Base-by-base conservation (phyloP, 2,888 invertebrate species). In the Lysandra coridon region DNA sequence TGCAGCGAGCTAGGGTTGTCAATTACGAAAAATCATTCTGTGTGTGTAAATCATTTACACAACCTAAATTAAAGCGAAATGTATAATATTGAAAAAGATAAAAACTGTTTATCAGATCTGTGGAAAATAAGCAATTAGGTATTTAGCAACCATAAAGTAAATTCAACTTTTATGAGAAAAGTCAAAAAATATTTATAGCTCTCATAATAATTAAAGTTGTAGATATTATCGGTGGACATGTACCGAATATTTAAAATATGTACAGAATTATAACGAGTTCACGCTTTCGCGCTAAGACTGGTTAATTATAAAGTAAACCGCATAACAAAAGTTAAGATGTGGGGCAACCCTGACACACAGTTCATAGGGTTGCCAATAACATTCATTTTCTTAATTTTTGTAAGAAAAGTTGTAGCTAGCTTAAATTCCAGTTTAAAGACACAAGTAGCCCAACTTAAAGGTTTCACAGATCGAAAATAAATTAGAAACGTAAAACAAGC, bases 1-100 rank as follows among this genome's bases (percentile, higher is more conserved):
- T 78, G 75, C 75, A 17, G n/a, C 60, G 37, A 80, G 12, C 40
- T 40, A 80, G 80, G 81, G 81, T 23, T 80, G 79, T 17, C 74
- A 57, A 78, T 33, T 14, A 53, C 14, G 62, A 62, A 23, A 23
- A 62, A 62, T 14, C 2, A 14, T 4, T 57, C 4, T 10, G 49
- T 57, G 17, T 53, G 4, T 40, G 40, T 40, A 40, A 40, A 40
- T 40, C 40, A 40, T 40, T 40, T 40, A 40, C 40, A 40, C 1
- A 40, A 40, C 49, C 49, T 49, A 49, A 49, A 49, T 10, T 3
- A 2, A 49, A 49, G 49, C 40, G 49, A 49, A 49, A 12, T 6
- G n/a, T 6, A 7, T 2, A 5, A 23, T 62, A 4, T n/a, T 60
- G 17, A n/a, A 5, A 62, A 62, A 62, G 6, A 23, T 23, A 23